Percentiles rank a stretch among this genome's conserved stretches.
These are phyloP conservation scores for Nemotelus nigrinus DNA, from an alignment of 2,888 invertebrate species.

Conservation along the genomic window DNA sequence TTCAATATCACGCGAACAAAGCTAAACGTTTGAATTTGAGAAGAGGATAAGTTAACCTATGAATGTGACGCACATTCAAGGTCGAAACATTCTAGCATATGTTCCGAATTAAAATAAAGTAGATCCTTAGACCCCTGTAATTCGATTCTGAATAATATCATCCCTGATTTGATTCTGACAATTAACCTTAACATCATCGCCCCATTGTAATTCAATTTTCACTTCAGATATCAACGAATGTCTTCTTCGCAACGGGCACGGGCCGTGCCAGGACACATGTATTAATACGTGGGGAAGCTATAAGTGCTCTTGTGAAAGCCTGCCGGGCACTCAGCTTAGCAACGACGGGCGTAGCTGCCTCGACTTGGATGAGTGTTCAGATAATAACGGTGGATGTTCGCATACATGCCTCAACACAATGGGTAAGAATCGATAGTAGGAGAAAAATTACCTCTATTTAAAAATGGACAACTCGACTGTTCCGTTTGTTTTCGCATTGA, in stretches of 20 bases:
- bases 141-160: no score
- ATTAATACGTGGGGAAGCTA: slow-evolving; percentile 69
- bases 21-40: no score
- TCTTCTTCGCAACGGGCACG: slow-evolving; percentile 68
- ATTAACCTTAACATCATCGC: not conserved
- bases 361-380: slow-evolving; percentile 52
- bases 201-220: not conserved
- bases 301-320: slow-evolving; percentile 67
- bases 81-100: no score
- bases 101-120: no score
- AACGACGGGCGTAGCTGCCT: slow-evolving; percentile 67
- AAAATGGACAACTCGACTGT: not conserved
- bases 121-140: no score
- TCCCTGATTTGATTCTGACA: not conserved
- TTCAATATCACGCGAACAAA: no score
- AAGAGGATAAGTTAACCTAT: no score
- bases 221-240: slow-evolving; percentile 69
- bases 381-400: slow-evolving; percentile 53
- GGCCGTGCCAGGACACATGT: slow-evolving; percentile 71
- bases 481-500: not conserved
- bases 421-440: slow-evolving; percentile 41
- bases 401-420: slow-evolving; percentile 53
- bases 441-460: slow-evolving; percentile 14
- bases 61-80: no score
- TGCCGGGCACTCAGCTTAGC: slow-evolving; percentile 68